Evolutionary conservation across 2,113 vertebrate species (phyloP), one percentile per base, ranked within the genome.

Genomic region (Rhodinocichla rosea): DNA sequence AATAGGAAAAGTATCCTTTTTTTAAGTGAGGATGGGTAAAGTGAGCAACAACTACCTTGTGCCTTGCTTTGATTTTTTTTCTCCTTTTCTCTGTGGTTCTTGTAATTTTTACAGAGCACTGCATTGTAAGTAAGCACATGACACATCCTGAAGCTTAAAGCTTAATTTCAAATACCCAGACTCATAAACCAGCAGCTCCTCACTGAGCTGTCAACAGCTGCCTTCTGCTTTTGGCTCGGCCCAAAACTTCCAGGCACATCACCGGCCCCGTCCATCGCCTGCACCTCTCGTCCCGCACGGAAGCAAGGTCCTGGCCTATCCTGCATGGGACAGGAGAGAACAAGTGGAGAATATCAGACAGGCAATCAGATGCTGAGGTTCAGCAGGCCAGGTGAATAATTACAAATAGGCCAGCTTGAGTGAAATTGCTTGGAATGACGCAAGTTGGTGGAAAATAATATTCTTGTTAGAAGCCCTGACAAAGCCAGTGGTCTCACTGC

Each of bases 401-500:
- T 88, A 67, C 52, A 63, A 90, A 83, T 42, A 47, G 55, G 33
- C 42, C 75, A 83, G 47, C 85, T 71, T 10, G 9, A 88, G 71
- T 56, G 63, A 93, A 96, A 89, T 86, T 60, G 14, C 63, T 89
- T 50, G 67, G 67, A 91, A 68, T 95, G 79, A 87, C 12, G 73
- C 95, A 94, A 90, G 88, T 71, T 71, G 52, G 76, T 87, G 77
- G 83, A 94, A 89, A 94, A 83, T 39, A 68, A 68, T 50, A 53
- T 64, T 82, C 6, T 10, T 74, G 83, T 74, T 78, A 92, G 88
- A 92, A 93, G 76, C 82, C 85, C 71, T 71, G 79, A 56, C 55
- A 84, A 55, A 83, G 70, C 56, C 90, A 95, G 93, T 96, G 94
- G 88, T 96, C 92, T 88, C 92, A 23, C 28, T 78, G 88, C 68